Base-by-base conservation (phyloP, 2,888 invertebrate genomes). In the Gari tellinella region DNA sequence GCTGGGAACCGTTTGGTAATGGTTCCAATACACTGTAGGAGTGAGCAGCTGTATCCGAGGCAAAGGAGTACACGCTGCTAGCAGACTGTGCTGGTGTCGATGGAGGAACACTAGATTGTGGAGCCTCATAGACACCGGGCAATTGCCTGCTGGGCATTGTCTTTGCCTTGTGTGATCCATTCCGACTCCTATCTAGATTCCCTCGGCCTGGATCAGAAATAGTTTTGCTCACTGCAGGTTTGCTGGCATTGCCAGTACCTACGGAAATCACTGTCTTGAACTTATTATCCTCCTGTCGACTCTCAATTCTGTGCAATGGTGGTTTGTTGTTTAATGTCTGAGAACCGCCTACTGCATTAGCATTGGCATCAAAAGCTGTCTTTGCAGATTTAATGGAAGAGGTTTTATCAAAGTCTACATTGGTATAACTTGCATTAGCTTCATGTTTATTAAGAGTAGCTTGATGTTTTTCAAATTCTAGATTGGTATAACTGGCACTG, bases 31-130 rank as follows among this genome's bases (percentile, higher is more conserved):
- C 10, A 31, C 31, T 31, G 10, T 31, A 31, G 31, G 31, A 31
- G 31, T 31, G 31, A 10, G 1, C 8, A 19, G 25, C 26, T 3
- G 51, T 43, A 37, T 58, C 61, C 25, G 38, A 37, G 26, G 64
- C 68, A 23, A 49, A 26, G 2, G 68, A 64, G 49, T 73, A 68
- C 19, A 68, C 45, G 45, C 56, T 45, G 3, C 21, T 25, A 23
- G n/a, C 15, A 19, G 62, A 26, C 14, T 62, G 46, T n/a, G 66
- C 37, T 17, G 43, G 63, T 19, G 49, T 21, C 2, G 26, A 43
- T 15, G 73, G 61, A 14, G 72, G 52, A 10, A 68, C 52, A 40
- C 73, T 73, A 10, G 73, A 63, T 38, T 73, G 73, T n/a, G 73
- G 73, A 0, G 19, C 48, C 3, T 73, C 73, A 21, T 43, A 37